These are phyloP conservation scores for Syrmaticus mikado DNA, from an alignment of 2,113 vertebrate species.

Conservation along the genomic window DNA sequence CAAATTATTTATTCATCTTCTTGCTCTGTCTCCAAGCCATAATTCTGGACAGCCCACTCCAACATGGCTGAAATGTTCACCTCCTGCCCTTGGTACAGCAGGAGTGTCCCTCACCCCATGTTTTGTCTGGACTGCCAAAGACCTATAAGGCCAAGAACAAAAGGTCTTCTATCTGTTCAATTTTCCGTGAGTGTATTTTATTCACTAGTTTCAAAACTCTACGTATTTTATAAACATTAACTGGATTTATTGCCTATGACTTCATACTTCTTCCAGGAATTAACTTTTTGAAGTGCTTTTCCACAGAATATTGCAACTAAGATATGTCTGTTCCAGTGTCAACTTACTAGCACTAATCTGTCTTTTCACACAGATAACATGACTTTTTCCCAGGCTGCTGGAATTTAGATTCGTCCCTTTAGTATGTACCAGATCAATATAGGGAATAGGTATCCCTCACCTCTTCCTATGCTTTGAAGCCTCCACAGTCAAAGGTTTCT, in stretches of 20 bases:
- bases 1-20: not conserved
- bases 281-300: slow-evolving; percentile 46
- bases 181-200: not conserved
- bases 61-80: not conserved
- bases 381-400: not conserved
- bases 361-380: not conserved
- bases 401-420: not conserved
- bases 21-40: not conserved
- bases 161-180: slow-evolving; percentile 2
- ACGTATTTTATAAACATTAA: slow-evolving; percentile 31
- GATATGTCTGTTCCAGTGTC: not conserved
- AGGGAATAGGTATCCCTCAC: not conserved
- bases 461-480: not conserved
- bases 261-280: slow-evolving; percentile 52
- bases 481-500: not conserved
- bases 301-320: not conserved
- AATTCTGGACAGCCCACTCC: not conserved
- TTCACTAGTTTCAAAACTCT: slow-evolving; percentile 26
- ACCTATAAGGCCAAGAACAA: slow-evolving; percentile 23
- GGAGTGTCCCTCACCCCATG: not conserved
- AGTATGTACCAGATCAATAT: not conserved
- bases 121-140: slow-evolving; percentile 21
- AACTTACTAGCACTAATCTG: not conserved
- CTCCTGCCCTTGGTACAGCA: not conserved
- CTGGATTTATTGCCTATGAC: slow-evolving; percentile 13